Evolutionary conservation across 2,113 vertebrate species (phyloP).

Genomic region (Pomatostomus ruficeps): DNA sequence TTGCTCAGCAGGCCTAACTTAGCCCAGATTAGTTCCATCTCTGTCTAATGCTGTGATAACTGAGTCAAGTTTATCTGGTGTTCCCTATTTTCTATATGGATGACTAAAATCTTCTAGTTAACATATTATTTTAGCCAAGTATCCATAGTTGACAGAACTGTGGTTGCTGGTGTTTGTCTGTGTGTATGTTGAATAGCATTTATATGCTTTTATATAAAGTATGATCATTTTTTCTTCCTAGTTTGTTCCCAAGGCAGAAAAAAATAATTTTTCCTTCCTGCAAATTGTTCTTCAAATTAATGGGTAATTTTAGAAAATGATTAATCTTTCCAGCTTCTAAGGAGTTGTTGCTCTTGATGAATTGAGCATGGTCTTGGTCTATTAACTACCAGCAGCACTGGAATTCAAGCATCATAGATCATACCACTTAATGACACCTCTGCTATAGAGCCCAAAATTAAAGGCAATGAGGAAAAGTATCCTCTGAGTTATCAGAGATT

Average conservation of each 20-base stretch:
- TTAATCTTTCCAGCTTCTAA: not conserved
- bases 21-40: not conserved
- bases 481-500: not conserved
- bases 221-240: not conserved
- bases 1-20: not conserved
- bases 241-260: not conserved
- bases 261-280: not conserved
- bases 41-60: not conserved
- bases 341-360: not conserved
- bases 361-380: not conserved
- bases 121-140: not conserved
- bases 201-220: not conserved
- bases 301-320: not conserved
- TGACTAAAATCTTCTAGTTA: not conserved
- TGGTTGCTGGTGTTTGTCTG: not conserved
- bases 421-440: not conserved
- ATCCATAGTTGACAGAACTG: not conserved
- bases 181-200: not conserved
- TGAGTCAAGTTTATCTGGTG: not conserved
- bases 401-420: not conserved
- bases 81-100: not conserved
- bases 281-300: not conserved
- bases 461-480: not conserved
- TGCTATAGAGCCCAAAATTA: not conserved
- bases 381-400: not conserved